Evolutionary conservation across 2,113 vertebrate genomes (phyloP).

Genomic region (Sula dactylatra): DNA sequence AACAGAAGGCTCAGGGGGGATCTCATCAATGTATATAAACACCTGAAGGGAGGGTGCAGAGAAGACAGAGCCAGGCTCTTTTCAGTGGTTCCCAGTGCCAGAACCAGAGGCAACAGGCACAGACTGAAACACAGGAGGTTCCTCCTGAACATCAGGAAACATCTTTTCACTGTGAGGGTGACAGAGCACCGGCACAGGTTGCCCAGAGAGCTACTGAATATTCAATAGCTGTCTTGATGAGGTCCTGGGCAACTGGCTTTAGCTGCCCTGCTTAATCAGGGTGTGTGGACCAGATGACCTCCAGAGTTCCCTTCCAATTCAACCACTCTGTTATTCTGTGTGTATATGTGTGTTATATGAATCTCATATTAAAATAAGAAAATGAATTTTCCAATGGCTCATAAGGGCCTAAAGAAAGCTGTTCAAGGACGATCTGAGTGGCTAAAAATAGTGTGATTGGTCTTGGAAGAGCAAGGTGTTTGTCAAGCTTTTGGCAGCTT

Average conservation of each 20-base stretch:
- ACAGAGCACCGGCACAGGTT: background rate
- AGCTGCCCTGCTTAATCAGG: background rate
- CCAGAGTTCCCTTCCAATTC: background rate
- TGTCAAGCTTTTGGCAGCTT: background rate
- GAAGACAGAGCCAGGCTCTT: background rate
- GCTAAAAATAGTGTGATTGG: background rate
- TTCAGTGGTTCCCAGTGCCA: background rate
- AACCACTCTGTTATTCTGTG: background rate
- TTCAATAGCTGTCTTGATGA: background rate
- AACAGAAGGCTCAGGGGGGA: background rate
- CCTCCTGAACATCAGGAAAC: background rate
- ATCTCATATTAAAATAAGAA: background rate
- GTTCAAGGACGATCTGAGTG: background rate
- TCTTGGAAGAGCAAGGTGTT: background rate
- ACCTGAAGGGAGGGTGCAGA: background rate
- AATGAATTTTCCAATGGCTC: background rate
- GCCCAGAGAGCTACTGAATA: background rate
- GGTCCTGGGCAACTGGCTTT: background rate
- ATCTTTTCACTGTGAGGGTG: background rate
- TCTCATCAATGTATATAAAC: background rate
- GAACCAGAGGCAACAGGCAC: background rate
- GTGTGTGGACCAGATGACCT: background rate
- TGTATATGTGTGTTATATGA: background rate
- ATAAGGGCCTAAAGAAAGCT: background rate
- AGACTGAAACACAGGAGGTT: background rate